These are phyloP conservation scores for Amiota mariae DNA, from an alignment of 2,888 invertebrate genomes.

Conservation along the genomic window DNA sequence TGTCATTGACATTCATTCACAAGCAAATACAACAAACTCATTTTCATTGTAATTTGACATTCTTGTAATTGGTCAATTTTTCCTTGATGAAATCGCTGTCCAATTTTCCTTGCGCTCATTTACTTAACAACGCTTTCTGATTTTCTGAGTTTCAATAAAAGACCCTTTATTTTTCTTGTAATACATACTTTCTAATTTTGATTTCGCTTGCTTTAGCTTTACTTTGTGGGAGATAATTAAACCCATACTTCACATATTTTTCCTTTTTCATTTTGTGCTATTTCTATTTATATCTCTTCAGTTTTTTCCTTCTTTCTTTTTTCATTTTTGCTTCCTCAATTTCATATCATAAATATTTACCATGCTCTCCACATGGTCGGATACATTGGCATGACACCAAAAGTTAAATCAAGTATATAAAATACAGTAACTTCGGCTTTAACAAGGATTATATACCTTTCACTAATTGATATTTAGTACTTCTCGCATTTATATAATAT, in stretches of 20 bases:
- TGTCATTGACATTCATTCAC: conserved; percentile 52
- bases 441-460: background rate
- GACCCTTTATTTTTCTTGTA: background rate
- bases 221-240: conserved; percentile 44
- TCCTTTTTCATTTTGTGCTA: conserved; percentile 29
- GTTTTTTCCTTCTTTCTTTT: conserved; percentile 40
- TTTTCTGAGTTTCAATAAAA: background rate
- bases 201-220: conserved; percentile 23
- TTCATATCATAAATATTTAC: background rate
- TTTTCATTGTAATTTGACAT: background rate
- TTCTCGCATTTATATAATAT: no score
- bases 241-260: conserved; percentile 40
- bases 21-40: conserved; percentile 37
- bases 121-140: background rate
- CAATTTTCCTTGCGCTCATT: background rate
- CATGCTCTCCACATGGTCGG: background rate
- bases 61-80: background rate
- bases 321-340: conserved; percentile 24
- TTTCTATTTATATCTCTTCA: conserved; percentile 31
- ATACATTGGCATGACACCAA: no score
- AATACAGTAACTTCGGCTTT: no score
- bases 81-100: conserved; percentile 1
- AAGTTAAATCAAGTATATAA: no score
- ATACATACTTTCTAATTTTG: background rate
- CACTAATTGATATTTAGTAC: no score